These are phyloP conservation scores for Diadromus collaris DNA, from an alignment of 2,888 invertebrate genomes.

Conservation along the genomic window DNA sequence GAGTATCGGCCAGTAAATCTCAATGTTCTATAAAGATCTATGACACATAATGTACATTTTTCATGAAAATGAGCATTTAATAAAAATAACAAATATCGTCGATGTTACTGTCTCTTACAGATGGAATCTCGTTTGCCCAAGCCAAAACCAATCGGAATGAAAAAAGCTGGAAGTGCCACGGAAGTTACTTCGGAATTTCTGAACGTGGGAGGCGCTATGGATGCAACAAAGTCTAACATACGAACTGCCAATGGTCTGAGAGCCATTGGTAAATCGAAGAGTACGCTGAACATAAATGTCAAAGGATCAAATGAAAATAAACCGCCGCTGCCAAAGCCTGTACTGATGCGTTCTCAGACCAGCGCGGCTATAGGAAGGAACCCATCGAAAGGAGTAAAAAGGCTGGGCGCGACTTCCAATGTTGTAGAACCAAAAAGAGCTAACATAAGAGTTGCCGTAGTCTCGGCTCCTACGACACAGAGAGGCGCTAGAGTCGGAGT, in stretches of 20 bases:
- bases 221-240: conserved; percentile 1
- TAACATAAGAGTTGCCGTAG: conserved; percentile 60
- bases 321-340: conserved; percentile 59
- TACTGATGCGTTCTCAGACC: conserved; percentile 69
- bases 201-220: conserved; percentile 44
- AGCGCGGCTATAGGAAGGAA: conserved; percentile 62
- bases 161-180: conserved; percentile 66
- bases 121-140: conserved; percentile 82
- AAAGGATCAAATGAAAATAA: conserved; percentile 71
- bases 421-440: conserved; percentile 69
- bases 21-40: background rate
- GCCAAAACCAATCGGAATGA: conserved; percentile 60
- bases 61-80: background rate
- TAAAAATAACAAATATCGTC: background rate
- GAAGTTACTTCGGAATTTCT: conserved; percentile 39
- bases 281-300: conserved; percentile 58
- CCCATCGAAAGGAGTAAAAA: conserved; percentile 63
- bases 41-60: background rate
- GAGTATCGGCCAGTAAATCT: too few species aligned
- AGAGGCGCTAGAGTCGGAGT: conserved; percentile 67
- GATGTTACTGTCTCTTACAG: conserved; percentile 60
- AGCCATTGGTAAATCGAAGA: conserved; percentile 65
- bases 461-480: conserved; percentile 63
- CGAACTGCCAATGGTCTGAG: conserved; percentile 23
- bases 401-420: conserved; percentile 63